phyloP scores from a whole-genome alignment of 2,888 invertebrate genomes.

The Stenurella melanura region DNA sequence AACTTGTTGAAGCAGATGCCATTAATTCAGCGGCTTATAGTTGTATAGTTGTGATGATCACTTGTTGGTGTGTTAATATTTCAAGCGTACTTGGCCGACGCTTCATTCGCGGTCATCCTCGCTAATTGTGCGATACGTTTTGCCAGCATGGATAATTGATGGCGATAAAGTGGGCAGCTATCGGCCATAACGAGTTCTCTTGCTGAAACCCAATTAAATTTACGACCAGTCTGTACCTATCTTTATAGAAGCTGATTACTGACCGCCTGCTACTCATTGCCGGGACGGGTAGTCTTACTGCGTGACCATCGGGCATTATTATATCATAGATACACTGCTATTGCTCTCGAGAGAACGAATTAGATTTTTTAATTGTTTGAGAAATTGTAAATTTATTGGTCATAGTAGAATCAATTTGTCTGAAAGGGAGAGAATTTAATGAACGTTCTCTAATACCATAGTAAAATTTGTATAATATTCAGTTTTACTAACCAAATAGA shows the following conservation, averaged over 20 bases:
- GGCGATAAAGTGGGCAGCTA: slow-evolving; percentile 62
- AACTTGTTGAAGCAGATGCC: slow-evolving; percentile 38
- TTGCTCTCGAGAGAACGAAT: slow-evolving; percentile 30
- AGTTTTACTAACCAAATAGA: neutral
- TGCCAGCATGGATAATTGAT: slow-evolving; percentile 62
- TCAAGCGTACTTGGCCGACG: slow-evolving; percentile 56
- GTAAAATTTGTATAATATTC: neutral
- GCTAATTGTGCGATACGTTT: slow-evolving; percentile 61
- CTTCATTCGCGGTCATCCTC: slow-evolving; percentile 50
- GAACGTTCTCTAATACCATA: neutral
- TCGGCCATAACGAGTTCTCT: slow-evolving; percentile 60
- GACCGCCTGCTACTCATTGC: slow-evolving; percentile 55
- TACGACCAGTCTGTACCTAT: slow-evolving; percentile 59
- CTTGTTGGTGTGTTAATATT: slow-evolving; percentile 48
- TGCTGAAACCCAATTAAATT: slow-evolving; percentile 62
- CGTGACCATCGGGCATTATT: slow-evolving; percentile 24
- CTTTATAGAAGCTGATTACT: slow-evolving; percentile 59
- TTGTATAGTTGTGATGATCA: slow-evolving; percentile 39
- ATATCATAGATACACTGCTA: slow-evolving; percentile 20
- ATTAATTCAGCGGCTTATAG: slow-evolving; percentile 38
- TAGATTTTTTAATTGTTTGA: slow-evolving; percentile 28
- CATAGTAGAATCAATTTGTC: slow-evolving; percentile 5
- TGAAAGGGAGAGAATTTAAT: neutral
- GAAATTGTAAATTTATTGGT: slow-evolving; percentile 30
- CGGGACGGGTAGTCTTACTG: slow-evolving; percentile 13